Evolutionary conservation across 2,888 invertebrate genomes (phyloP), one percentile per base, ranked within the genome.

Genomic region (Drosophila testacea): DNA sequence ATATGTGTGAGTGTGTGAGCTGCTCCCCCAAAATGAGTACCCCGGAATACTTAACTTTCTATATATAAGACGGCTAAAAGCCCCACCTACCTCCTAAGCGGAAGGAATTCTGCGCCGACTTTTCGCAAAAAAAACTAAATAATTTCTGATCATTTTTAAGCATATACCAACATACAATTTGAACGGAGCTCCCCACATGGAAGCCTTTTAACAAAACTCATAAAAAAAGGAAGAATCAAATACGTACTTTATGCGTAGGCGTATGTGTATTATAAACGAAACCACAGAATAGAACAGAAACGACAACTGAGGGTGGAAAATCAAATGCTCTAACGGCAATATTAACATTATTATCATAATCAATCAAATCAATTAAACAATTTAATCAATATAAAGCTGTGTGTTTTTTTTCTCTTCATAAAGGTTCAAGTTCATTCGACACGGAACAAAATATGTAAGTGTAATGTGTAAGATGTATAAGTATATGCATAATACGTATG

Each of bases 301-400:
- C 65, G 71, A 75, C 64, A 83, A 81, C 66, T 69, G 48, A 70
- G 59, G 42, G 42, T 46, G 47, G 57, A 51, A 76, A 74, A 55
- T 38, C 55, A 77, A 77, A 64, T 77, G 66, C 52, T 65, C 47
- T 52, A 67, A 64, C 38, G 44, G 73, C 62, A 80, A 76, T 71
- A 81, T 74, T 77, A 72, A 68, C 73, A 77, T 77, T 60, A 68
- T 44, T n/a, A 64, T 57, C 22, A 22, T 22, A 22, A 22, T 22
- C 22, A 79, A 52, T 81, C 27, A 34, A 50, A 36, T 74, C 65
- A 77, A 56, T 75, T 84, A 81, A 83, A 78, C 73, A 77, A 81
- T 77, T 82, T 81, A 79, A 85, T 79, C 72, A 85, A 71, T 86
- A 84, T 85, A 85, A 85, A 88, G 84, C 84, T 85, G 81, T 77